Evolutionary conservation across 2,113 vertebrate genomes (phyloP).

Genomic region (Leptodactylus fuscus): DNA sequence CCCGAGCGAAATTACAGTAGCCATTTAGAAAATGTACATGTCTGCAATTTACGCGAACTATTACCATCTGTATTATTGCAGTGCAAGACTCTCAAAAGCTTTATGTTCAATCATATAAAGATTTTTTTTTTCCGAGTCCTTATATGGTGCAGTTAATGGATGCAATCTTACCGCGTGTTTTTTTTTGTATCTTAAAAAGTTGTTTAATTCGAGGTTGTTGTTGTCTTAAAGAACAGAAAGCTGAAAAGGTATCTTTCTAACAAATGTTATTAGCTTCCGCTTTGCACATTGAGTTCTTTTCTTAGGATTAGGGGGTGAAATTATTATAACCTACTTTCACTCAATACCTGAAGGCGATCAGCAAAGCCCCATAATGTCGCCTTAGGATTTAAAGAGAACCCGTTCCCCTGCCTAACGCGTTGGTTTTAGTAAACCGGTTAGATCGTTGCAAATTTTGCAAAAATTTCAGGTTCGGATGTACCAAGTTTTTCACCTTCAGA

Average conservation of each 20-base stretch:
- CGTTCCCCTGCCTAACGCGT: too few relatives aligned
- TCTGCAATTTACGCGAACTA: slow-evolving; percentile 35
- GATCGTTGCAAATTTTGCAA: too few relatives aligned
- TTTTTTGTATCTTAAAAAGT: neutral
- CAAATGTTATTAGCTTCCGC: neutral
- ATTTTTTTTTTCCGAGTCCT: slow-evolving; percentile 21
- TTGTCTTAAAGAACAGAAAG: neutral
- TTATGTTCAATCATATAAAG: slow-evolving; percentile 27
- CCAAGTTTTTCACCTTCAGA: too few relatives aligned
- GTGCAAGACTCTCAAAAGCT: slow-evolving; percentile 20
- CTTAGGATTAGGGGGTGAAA: neutral
- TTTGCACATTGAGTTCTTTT: neutral
- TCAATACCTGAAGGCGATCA: neutral
- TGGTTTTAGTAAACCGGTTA: too few relatives aligned
- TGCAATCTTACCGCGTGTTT: neutral
- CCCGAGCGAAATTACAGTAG: slow-evolving; percentile 37
- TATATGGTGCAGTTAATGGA: slow-evolving; percentile 5
- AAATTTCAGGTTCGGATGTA: too few relatives aligned
- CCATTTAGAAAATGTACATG: slow-evolving; percentile 47
- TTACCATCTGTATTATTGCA: slow-evolving; percentile 34
- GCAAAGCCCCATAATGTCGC: neutral
- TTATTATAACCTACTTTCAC: neutral
- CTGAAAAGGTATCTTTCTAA: neutral
- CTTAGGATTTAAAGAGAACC: too few relatives aligned
- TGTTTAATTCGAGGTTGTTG: slow-evolving; percentile 1